Evolutionary conservation across 2,113 vertebrate species (phyloP), one percentile per base, ranked within the genome.

Genomic region (mouse (Mus musculus)): DNA sequence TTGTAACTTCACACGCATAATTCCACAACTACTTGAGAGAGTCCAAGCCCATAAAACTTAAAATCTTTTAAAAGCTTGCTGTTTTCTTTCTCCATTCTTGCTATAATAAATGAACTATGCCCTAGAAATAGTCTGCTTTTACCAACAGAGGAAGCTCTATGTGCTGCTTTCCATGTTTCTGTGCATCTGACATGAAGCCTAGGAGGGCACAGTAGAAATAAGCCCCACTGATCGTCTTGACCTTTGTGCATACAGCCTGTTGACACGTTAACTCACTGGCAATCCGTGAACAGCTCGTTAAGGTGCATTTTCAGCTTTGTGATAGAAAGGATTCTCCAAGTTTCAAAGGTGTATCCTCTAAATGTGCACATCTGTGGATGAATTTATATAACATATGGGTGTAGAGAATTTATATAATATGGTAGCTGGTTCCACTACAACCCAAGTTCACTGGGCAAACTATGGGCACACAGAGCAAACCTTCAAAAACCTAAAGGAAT

Each of bases 41-140:
- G 72, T 33, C 1, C 28, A 77, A n/a, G 28, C 73, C 59, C 36
- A 67, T 20, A 71, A 49, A 42, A 63, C 8, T 72, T 76, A n/a
- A 2, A 76, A 54, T 3, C 73, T 92, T 93, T 71, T 78, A 49
- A 85, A 96, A 85, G 24, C 63, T 59, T 89, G 49, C 39, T 65
- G 10, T 76, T 81, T 89, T 89, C 20, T 75, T 42, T 42, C 42
- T 90, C 39, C 7, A 72, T 93, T 91, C 96, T 87, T 81, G 5
- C n/a, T 91, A 8, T 17, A 93, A 36, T 54, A 77, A 36, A 54
- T 86, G 63, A 89, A 91, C 33, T 67, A 26, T 76, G 67, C 89
- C n/a, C 85, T 93, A 65, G 10, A 59, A 17, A 67, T 46, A 14
- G 22, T 71, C 6, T 75, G 1, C 89, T 95, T 63, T 65, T 84